phyloP scores from a whole-genome alignment of 2,888 invertebrate genomes.

The Trichogramma dendrolimi region DNA sequence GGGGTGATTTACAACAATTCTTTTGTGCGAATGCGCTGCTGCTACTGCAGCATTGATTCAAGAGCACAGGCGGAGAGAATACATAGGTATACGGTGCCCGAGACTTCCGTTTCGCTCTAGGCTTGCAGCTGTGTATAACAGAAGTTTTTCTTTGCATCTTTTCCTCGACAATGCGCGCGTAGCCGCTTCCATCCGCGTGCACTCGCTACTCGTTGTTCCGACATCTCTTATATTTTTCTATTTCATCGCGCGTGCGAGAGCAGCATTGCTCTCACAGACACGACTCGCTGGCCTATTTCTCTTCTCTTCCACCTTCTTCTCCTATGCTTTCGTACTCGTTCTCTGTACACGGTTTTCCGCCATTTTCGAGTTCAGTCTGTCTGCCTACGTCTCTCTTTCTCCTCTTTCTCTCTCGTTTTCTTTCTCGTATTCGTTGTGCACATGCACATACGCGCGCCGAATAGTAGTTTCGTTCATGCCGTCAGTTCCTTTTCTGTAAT shows the following conservation, averaged over 20 bases:
- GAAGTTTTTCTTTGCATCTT: too few relatives aligned
- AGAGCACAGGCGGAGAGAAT: not conserved
- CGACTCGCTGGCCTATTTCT: conserved; percentile 21
- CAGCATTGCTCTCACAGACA: not conserved
- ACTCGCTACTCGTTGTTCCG: not conserved
- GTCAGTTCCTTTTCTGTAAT: too few relatives aligned
- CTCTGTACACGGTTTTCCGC: not conserved
- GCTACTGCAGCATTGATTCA: conserved; percentile 24
- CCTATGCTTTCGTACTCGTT: not conserved
- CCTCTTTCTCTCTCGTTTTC: not conserved
- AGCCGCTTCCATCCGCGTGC: conserved; percentile 13
- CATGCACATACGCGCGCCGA: too few relatives aligned
- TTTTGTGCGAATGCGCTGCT: conserved; percentile 13
- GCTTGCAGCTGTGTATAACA: not conserved
- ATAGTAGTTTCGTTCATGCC: too few relatives aligned
- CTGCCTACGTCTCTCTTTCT: not conserved
- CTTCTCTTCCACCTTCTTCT: not conserved
- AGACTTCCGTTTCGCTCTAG: conserved; percentile 23
- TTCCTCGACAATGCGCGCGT: not conserved
- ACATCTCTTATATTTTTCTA: conserved; percentile 10
- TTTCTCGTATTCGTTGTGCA: not conserved
- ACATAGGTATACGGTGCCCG: not conserved
- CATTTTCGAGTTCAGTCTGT: not conserved
- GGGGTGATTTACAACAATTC: conserved; percentile 14
- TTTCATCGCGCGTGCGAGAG: not conserved